Conservation (phyloP, 2,888 invertebrate species). For the Tinea pellionella region DNA sequence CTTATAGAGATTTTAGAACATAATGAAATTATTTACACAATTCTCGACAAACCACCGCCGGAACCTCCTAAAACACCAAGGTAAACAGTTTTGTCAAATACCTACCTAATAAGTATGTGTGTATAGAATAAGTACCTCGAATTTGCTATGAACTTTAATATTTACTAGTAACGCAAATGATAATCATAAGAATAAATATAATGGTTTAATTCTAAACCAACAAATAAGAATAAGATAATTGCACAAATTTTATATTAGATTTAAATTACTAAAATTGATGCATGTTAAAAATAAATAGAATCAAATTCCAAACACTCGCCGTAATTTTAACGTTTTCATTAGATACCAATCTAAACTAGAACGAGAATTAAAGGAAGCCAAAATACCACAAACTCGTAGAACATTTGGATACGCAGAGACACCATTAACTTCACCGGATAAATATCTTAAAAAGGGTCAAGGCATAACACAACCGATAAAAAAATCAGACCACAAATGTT, state of each 20-base stretch:
- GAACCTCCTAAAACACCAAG: slow-evolving; percentile 64
- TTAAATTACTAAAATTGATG: no score
- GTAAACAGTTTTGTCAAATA: slow-evolving; percentile 26
- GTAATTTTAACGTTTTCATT: slow-evolving; percentile 2
- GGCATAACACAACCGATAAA: slow-evolving; percentile 56
- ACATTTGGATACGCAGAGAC: slow-evolving; percentile 78
- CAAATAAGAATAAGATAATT: no score
- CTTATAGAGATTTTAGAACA: slow-evolving; percentile 73
- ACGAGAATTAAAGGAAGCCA: slow-evolving; percentile 51
- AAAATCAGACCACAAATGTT: slow-evolving; percentile 45
- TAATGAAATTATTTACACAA: slow-evolving; percentile 74
- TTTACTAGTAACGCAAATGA: no score
- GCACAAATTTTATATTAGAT: no score
- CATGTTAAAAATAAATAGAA: no score
- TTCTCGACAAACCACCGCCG: slow-evolving; percentile 59
- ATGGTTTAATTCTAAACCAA: no score
- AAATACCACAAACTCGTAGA: slow-evolving; percentile 56
- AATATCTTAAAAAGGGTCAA: slow-evolving; percentile 73
- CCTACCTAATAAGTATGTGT: no score
- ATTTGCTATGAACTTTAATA: no score
- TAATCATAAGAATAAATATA: no score
- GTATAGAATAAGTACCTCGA: no score
- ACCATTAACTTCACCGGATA: slow-evolving; percentile 67
- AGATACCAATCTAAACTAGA: slow-evolving; percentile 66
- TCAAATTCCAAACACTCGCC: no score